Base-by-base conservation (phyloP, 2,797 vertebrate genomes). In the Vespertilio murinus region DNA sequence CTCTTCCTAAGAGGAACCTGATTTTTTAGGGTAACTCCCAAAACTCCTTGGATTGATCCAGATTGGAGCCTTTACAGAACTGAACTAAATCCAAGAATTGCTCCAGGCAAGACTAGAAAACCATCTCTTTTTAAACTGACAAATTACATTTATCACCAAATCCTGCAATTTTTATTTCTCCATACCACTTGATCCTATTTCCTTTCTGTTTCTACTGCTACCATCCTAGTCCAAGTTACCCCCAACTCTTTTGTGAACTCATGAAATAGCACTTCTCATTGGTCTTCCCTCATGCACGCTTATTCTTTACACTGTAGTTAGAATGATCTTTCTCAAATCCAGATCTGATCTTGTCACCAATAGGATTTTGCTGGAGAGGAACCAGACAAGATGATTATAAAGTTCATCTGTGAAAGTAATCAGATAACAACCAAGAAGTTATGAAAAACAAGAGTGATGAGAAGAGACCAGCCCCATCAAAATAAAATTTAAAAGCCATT, bases 401-500 rank as follows among this genome's bases (percentile, higher is more conserved):
- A 88, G 42, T 89, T 73, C 38, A 81, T 22, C 42, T 61, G 47
- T 54, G 83, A 92, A 85, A 82, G 45, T 78, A 87, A 90, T 87
- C 5, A 74, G 28, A 28, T 49, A 86, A 82, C 23, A 86, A 40
- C 18, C 3, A 40, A 70, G 11, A 89, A 33, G 17, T 33, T 85
- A 38, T 73, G 83, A 47, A 91, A 84, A 80, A 25, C 7, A 80
- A 59, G 56, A 17, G 18, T 61, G 69, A 87, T 38, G 35, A 93
- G 65, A 91, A 84, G 35, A 30, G 16, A 61, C 23, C 13, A 56
- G 23, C 25, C 13, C 25, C 40, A 22, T 59, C 25, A 69, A 88
- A 93, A 67, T 73, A 40, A 28, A 59, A 83, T 74, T 70, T 16
- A 65, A 71, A 82, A 84, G 33, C 47, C 16, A 0, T 40, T 42